These are phyloP conservation scores for Lophius piscatorius DNA, from an alignment of 2,113 vertebrate genomes.

Conservation along the genomic window DNA sequence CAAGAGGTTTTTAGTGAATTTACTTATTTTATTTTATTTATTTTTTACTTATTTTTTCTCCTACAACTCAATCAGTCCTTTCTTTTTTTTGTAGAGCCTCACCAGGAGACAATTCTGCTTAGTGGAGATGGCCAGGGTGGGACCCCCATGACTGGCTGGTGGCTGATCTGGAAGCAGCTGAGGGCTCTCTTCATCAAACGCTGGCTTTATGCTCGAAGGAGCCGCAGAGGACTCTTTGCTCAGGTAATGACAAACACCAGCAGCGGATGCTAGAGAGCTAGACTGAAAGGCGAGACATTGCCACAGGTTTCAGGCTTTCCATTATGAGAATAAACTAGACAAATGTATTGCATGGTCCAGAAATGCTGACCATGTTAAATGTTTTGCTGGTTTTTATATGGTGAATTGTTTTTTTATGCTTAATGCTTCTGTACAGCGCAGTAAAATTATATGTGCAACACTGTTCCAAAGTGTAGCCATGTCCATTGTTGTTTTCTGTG, in stretches of 20 bases:
- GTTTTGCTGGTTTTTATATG: too few species aligned
- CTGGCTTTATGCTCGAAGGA: conserved; percentile 84
- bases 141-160: conserved; percentile 71
- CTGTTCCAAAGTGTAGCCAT: too few species aligned
- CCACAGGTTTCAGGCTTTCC: neutral
- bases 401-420: too few species aligned
- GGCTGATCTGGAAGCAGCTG: conserved; percentile 84
- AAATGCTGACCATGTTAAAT: too few species aligned
- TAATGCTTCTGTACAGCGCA: too few species aligned
- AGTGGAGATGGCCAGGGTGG: conserved; percentile 45
- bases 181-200: conserved; percentile 88
- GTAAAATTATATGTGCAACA: too few species aligned
- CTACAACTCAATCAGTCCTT: neutral
- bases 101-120: conserved; percentile 81
- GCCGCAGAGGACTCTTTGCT: conserved; percentile 84
- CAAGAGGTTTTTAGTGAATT: too few species aligned
- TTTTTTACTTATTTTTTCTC: too few species aligned
- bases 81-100: conserved; percentile 60
- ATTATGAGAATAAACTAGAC: neutral
- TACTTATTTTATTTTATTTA: too few species aligned
- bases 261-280: neutral
- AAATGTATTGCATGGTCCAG: too few species aligned
- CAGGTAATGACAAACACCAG: conserved; percentile 76
- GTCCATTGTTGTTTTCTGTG: too few species aligned
- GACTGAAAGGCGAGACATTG: neutral